A percentile compares a stretch with the other conserved stretches of the same genome.
Evolutionary conservation across 2,888 invertebrate species (phyloP).

Genomic region (Drosophila anomelani): DNA sequence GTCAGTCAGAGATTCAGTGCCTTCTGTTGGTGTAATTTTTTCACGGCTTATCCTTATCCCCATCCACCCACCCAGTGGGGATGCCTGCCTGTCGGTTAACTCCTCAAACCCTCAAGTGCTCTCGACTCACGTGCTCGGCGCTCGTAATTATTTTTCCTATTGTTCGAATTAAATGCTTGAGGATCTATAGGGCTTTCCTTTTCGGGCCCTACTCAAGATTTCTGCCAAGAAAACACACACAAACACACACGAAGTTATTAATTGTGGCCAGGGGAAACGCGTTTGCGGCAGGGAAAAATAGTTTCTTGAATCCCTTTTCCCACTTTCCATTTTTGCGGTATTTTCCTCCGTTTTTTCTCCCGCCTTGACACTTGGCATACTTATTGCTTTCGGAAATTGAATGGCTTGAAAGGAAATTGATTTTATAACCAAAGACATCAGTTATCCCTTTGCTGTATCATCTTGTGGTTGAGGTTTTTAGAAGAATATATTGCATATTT

Average conservation of each 20-base stretch:
- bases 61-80: neutral
- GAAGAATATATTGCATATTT: neutral
- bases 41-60: conserved; percentile 68
- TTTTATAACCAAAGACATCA: conserved; percentile 71
- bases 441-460: conserved; percentile 28
- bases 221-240: conserved; percentile 48
- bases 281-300: conserved; percentile 10
- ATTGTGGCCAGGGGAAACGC: conserved; percentile 51
- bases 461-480: neutral
- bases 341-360: conserved; percentile 25
- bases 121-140: conserved; percentile 81
- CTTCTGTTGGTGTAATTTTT: conserved; percentile 66
- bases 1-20: conserved; percentile 45
- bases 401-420: conserved; percentile 83
- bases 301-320: conserved; percentile 37
- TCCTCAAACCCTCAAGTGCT: conserved; percentile 54
- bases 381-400: conserved; percentile 84
- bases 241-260: conserved; percentile 61
- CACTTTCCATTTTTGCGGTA: conserved; percentile 31
- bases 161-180: conserved; percentile 78
- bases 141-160: conserved; percentile 81
- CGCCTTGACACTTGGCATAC: conserved; percentile 80
- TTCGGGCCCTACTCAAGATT: conserved; percentile 58
- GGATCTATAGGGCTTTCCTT: conserved; percentile 71
- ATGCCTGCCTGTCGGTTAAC: conserved; percentile 22